phyloP scores from a whole-genome alignment of 2,888 invertebrate genomes.

The Eurois occulta region DNA sequence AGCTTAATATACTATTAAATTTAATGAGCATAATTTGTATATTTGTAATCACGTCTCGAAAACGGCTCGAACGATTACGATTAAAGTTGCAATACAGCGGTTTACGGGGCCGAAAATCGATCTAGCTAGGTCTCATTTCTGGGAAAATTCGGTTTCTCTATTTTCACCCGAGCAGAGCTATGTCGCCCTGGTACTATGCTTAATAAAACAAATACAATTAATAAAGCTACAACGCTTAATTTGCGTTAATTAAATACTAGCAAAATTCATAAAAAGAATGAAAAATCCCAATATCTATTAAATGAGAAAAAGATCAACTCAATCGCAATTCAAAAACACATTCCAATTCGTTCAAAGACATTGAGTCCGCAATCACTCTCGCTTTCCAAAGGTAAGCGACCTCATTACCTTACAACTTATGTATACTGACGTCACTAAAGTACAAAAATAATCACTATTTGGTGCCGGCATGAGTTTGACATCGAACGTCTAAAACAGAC shows the following conservation, averaged over 20 bases:
- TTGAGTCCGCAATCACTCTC: constrained; percentile 45
- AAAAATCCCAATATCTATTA: background rate
- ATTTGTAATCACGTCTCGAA: too few relatives aligned
- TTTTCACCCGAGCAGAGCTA: too few relatives aligned
- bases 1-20: too few relatives aligned
- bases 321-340: constrained; percentile 16
- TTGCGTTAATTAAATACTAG: background rate
- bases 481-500: constrained; percentile 39
- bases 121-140: too few relatives aligned
- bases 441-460: constrained; percentile 50
- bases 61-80: too few relatives aligned
- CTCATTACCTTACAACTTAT: constrained; percentile 48
- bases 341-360: constrained; percentile 3
- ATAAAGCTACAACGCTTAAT: background rate
- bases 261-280: background rate
- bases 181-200: too few relatives aligned
- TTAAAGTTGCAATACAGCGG: too few relatives aligned
- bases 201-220: background rate
- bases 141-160: too few relatives aligned
- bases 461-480: constrained; percentile 48
- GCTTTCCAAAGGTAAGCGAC: constrained; percentile 36
- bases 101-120: too few relatives aligned
- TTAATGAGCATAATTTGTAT: too few relatives aligned
- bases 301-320: background rate
- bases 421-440: constrained; percentile 45